phyloP scores from a whole-genome alignment of 1,140 invertebrate genomes.

The Heliconius melpomene region DNA sequence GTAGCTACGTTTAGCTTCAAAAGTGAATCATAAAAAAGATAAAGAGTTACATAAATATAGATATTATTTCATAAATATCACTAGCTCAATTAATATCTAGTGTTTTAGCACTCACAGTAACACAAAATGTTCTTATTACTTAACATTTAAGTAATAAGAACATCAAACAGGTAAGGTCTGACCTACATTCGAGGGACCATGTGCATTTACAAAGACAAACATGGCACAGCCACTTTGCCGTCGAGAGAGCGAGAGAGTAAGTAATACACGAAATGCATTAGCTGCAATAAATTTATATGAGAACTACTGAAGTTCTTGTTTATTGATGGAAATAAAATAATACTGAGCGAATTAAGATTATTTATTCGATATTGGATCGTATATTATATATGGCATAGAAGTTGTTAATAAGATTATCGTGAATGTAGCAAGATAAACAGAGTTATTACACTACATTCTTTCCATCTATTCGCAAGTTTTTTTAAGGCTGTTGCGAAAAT shows the following conservation, averaged over 20 bases:
- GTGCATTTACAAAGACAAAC: slow-evolving; percentile 48
- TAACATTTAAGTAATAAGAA: slow-evolving; percentile 29
- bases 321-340: background rate
- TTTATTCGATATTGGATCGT: background rate
- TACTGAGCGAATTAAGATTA: background rate
- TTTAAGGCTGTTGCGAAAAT: too few species aligned
- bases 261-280: slow-evolving; percentile 52
- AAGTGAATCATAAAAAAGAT: too few species aligned
- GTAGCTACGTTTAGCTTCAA: too few species aligned
- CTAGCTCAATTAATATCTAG: too few species aligned
- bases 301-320: background rate
- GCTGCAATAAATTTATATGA: slow-evolving; percentile 41
- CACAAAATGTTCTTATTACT: background rate
- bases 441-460: too few species aligned
- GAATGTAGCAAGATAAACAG: too few species aligned
- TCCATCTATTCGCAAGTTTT: too few species aligned
- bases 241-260: slow-evolving; percentile 37
- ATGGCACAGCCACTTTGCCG: slow-evolving; percentile 36
- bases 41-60: too few species aligned
- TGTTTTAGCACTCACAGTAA: too few species aligned
- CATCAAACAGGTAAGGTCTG: slow-evolving; percentile 32
- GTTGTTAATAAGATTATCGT: too few species aligned
- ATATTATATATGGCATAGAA: too few species aligned
- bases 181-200: slow-evolving; percentile 46
- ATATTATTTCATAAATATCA: too few species aligned